Evolutionary conservation across 2,113 vertebrate genomes (phyloP).

Genomic region (Gymnorhina tibicen): DNA sequence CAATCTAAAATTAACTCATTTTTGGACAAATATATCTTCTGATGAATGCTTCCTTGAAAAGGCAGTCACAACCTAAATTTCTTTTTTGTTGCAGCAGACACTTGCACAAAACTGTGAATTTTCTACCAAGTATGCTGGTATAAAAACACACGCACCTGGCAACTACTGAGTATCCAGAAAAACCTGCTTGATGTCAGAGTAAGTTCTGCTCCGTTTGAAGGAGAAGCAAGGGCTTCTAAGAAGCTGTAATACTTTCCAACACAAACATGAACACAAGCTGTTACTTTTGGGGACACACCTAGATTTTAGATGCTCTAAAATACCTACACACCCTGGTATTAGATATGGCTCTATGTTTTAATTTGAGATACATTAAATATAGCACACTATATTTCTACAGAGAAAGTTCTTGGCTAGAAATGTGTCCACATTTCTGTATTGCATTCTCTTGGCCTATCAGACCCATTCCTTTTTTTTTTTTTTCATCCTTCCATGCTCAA

Average conservation of each 20-base stretch:
- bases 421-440: not conserved
- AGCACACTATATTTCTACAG: not conserved
- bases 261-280: rapidly evolving
- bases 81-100: not conserved
- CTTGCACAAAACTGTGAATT: not conserved
- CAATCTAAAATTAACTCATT: not conserved
- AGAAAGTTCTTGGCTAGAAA: not conserved
- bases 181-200: not conserved
- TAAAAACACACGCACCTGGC: not conserved
- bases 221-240: not conserved
- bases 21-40: not conserved
- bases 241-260: not conserved
- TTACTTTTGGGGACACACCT: not conserved
- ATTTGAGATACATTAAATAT: not conserved
- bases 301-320: not conserved
- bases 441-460: not conserved
- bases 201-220: not conserved
- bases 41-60: not conserved
- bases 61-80: not conserved
- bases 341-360: not conserved
- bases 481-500: not conserved
- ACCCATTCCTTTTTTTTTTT: not conserved
- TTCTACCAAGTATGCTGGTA: not conserved
- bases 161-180: not conserved
- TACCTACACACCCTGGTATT: not conserved